A percentile compares a stretch with the other conserved stretches of the same genome.
Conservation (phyloP, 2,888 invertebrate species). For the Petrolisthes cinctipes region DNA sequence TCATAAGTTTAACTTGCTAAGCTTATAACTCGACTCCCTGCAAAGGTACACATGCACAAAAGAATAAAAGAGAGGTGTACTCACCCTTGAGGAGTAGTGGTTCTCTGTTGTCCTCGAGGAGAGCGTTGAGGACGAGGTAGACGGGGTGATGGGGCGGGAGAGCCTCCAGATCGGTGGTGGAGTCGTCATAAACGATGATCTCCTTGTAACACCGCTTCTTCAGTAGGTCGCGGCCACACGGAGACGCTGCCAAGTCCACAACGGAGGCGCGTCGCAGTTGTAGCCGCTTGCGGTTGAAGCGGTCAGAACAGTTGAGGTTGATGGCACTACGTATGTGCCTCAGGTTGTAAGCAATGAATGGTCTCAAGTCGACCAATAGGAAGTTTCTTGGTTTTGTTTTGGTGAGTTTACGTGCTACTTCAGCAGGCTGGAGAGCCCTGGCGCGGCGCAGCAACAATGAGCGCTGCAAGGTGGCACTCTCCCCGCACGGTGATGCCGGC, state of each 20-base stretch:
- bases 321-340: slow-evolving; percentile 79
- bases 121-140: slow-evolving; percentile 77
- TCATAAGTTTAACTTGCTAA: too few relatives aligned
- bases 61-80: slow-evolving; percentile 68
- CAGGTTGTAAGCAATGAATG: slow-evolving; percentile 79
- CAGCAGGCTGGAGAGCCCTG: slow-evolving; percentile 73
- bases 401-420: slow-evolving; percentile 72
- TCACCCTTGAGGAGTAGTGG: slow-evolving; percentile 79
- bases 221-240: slow-evolving; percentile 77
- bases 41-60: too few relatives aligned
- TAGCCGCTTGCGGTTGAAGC: slow-evolving; percentile 78
- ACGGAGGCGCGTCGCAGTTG: slow-evolving; percentile 78
- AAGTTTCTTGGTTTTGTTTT: slow-evolving; percentile 67
- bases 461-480: slow-evolving; percentile 73
- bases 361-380: slow-evolving; percentile 77
- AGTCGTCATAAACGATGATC: slow-evolving; percentile 80
- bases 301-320: slow-evolving; percentile 80
- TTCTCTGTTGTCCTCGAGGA: slow-evolving; percentile 78
- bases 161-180: slow-evolving; percentile 76
- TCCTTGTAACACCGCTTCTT: slow-evolving; percentile 74
- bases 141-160: slow-evolving; percentile 75
- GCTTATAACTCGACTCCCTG: too few relatives aligned
- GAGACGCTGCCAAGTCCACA: slow-evolving; percentile 77
- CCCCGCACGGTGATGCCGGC: slow-evolving; percentile 71
- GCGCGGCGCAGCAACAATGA: slow-evolving; percentile 73